A percentile compares a stretch with the other conserved stretches of the same genome.
Conservation (phyloP, 2,888 invertebrate genomes). For the Micoletzkya japonica region DNA sequence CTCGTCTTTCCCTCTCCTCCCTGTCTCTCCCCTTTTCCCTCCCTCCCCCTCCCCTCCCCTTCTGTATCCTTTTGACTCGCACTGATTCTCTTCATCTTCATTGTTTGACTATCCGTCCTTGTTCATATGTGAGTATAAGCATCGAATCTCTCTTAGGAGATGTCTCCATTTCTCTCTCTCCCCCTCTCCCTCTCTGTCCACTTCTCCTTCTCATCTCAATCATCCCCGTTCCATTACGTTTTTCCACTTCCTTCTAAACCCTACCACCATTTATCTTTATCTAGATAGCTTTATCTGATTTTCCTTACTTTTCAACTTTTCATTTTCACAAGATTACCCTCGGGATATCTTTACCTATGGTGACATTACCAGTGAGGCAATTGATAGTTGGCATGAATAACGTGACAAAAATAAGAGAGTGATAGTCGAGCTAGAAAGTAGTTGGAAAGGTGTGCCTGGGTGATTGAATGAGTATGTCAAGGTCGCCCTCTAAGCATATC, state of each 20-base stretch:
- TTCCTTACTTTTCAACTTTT: background rate
- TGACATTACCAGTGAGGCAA: no score
- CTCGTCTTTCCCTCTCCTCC: conserved; percentile 18
- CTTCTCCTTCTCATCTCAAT: background rate
- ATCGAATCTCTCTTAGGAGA: background rate
- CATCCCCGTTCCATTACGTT: background rate
- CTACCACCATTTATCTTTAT: conserved; percentile 2
- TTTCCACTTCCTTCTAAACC: background rate
- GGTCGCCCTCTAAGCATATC: no score
- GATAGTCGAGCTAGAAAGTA: no score
- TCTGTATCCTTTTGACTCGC: conserved; percentile 7
- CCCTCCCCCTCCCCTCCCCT: conserved; percentile 23
- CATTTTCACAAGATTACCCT: background rate
- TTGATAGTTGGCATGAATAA: no score
- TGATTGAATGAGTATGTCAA: no score
- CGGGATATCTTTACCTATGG: no score
- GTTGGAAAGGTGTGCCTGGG: no score
- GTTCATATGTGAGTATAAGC: background rate
- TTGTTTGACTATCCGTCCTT: no score
- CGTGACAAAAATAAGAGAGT: no score
- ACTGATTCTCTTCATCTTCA: background rate
- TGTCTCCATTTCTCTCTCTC: conserved; percentile 1
- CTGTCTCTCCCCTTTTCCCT: conserved; percentile 27
- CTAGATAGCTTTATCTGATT: background rate
- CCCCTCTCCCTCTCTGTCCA: conserved; percentile 1